These are phyloP conservation scores for Microhierax caerulescens DNA, from an alignment of 2,797 vertebrate genomes.

Conservation along the genomic window DNA sequence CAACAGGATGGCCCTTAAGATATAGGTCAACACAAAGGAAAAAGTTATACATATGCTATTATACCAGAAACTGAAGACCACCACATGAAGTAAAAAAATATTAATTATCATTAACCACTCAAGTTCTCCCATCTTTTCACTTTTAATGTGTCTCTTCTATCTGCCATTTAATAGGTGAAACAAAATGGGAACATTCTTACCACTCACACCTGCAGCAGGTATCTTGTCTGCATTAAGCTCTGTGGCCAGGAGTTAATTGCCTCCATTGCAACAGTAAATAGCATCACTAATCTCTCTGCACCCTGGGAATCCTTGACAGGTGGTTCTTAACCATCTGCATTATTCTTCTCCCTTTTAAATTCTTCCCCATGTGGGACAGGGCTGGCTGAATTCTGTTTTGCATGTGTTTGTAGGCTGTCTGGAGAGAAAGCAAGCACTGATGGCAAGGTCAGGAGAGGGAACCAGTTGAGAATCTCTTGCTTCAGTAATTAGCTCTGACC, in stretches of 20 bases:
- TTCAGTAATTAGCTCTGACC: background rate
- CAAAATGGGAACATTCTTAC: background rate
- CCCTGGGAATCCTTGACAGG: background rate
- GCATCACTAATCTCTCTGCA: background rate
- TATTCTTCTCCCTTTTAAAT: background rate
- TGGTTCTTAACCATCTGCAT: background rate
- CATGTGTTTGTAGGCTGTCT: background rate
- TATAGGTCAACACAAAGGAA: background rate
- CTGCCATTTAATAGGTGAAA: background rate
- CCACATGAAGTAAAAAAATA: background rate
- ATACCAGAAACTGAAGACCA: background rate
- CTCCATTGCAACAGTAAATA: background rate
- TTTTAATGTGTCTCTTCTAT: background rate
- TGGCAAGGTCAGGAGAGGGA: background rate
- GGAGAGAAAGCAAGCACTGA: background rate
- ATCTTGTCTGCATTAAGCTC: background rate
- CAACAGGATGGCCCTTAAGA: background rate
- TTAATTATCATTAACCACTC: background rate
- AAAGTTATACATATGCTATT: background rate
- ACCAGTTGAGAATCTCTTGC: background rate
- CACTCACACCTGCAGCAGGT: background rate
- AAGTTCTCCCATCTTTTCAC: background rate
- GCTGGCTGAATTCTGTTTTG: background rate
- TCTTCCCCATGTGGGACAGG: background rate
- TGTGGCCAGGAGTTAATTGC: background rate